Evolutionary conservation across 1,140 invertebrate genomes (phyloP), one percentile per base, ranked within the genome.

Genomic region (Drosophila parabipectinata): DNA sequence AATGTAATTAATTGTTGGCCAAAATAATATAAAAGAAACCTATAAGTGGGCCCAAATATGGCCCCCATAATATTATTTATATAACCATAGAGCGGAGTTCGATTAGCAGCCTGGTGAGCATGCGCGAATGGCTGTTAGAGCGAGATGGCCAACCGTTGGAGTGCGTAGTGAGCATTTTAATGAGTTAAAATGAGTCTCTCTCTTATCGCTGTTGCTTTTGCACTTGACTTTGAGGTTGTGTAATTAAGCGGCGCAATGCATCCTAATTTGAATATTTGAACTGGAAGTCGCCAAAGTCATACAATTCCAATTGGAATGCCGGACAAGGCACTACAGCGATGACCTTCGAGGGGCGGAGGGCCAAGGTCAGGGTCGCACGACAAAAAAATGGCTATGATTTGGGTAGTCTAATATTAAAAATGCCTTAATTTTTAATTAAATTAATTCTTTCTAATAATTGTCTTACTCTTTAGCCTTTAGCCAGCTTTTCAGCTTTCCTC

Each of bases 181-280:
- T 82, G 57, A 82, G 69, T 41, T 24, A n/a, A 56, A 61, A 74
- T 52, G 61, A 50, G 56, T 32, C 39, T 39, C 24, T 61, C 60
- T 47, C 34, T 55, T 54, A 3, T 55, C 24, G 34, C 61, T 37
- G 44, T 64, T 51, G 15, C 51, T 57, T 77, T 78, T 80, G 75
- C 75, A 75, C 78, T 80, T 80, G 75, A 80, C 78, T 80, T 80
- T 80, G 72, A 21, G 62, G 61, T 75, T 79, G 77, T 58, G 75
- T 77, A 79, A 78, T 80, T 80, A 78, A 63, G 34, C 57, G 63
- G 34, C 57, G 50, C 48, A 74, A 51, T 78, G 78, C 78, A 80
- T 75, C 61, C 67, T 53, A 75, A 78, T 80, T 41, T 30, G 37
- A 32, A 53, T 37, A 18, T 50, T 50, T 37, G 15, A 50, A 37